Percentiles rank a stretch among this genome's conserved stretches.
Conservation (phyloP, 2,888 invertebrate genomes). For the Athrips mouffetella region DNA sequence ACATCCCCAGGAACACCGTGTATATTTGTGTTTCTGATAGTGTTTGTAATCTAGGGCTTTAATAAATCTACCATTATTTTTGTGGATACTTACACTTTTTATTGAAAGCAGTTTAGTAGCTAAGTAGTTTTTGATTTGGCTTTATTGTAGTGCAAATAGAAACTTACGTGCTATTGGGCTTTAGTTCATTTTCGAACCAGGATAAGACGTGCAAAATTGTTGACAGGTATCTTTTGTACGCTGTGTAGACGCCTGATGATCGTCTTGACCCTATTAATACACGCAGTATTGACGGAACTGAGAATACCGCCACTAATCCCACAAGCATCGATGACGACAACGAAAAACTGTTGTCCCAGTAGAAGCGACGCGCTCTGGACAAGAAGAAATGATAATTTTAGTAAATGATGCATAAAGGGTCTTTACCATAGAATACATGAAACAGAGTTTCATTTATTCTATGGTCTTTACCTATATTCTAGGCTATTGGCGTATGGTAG, state of each 20-base stretch:
- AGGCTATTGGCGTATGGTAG: too few relatives aligned
- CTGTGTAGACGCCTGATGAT: slow-evolving; percentile 79
- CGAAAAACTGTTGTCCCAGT: slow-evolving; percentile 82
- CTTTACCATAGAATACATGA: too few relatives aligned
- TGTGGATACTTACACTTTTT: too few relatives aligned
- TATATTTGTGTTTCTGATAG: too few relatives aligned
- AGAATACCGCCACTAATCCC: slow-evolving; percentile 86
- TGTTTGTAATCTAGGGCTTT: too few relatives aligned
- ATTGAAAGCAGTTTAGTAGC: too few relatives aligned
- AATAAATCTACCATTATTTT: too few relatives aligned
- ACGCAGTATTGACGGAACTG: slow-evolving; percentile 84
- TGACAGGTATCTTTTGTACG: slow-evolving; percentile 85
- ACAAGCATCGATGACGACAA: slow-evolving; percentile 85
- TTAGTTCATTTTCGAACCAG: slow-evolving; percentile 88
- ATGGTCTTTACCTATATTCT: too few relatives aligned
- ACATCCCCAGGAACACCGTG: too few relatives aligned
- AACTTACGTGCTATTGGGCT: slow-evolving; percentile 79
- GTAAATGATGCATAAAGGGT: too few relatives aligned
- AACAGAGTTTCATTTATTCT: too few relatives aligned
- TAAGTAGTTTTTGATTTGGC: background rate
- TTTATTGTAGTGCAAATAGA: background rate
- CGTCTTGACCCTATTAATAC: slow-evolving; percentile 85
- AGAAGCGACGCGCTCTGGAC: slow-evolving; percentile 85
- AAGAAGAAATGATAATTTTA: slow-evolving; percentile 25
- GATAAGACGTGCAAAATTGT: slow-evolving; percentile 86